phyloP scores from a whole-genome alignment of 2,888 invertebrate species.

The Cosmia pyralina region DNA sequence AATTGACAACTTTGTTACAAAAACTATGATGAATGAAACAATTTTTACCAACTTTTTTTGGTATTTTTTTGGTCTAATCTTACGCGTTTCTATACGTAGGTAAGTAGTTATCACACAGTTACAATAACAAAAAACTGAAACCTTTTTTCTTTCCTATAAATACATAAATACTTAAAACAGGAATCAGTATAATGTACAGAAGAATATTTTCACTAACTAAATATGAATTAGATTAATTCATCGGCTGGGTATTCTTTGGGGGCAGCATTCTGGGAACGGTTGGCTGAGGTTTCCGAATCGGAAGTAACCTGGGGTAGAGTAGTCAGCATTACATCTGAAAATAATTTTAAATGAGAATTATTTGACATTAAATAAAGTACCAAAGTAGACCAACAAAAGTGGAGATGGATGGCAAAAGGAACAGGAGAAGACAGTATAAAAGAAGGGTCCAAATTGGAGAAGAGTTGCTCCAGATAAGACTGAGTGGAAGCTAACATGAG shows the following conservation, averaged over 20 bases:
- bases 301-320: slow-evolving; percentile 78
- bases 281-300: slow-evolving; percentile 78
- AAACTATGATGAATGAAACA: neutral
- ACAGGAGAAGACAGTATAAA: too few relatives aligned
- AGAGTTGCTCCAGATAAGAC: too few relatives aligned
- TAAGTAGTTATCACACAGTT: neutral
- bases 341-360: neutral
- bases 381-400: too few relatives aligned
- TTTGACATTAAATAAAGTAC: neutral
- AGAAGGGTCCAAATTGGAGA: too few relatives aligned
- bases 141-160: too few relatives aligned
- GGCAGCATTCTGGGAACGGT: slow-evolving; percentile 83
- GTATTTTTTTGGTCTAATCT: neutral
- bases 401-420: too few relatives aligned
- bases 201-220: neutral
- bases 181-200: neutral
- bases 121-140: neutral
- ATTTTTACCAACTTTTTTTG: neutral
- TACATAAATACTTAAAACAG: too few relatives aligned
- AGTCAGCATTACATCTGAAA: slow-evolving; percentile 74
- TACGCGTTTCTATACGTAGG: too few relatives aligned
- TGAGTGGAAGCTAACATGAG: too few relatives aligned
- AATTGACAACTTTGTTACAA: neutral
- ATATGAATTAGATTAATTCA: neutral
- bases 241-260: slow-evolving; percentile 71